Conservation (phyloP, 2,888 invertebrate genomes). For the Campaea margaritaria region DNA sequence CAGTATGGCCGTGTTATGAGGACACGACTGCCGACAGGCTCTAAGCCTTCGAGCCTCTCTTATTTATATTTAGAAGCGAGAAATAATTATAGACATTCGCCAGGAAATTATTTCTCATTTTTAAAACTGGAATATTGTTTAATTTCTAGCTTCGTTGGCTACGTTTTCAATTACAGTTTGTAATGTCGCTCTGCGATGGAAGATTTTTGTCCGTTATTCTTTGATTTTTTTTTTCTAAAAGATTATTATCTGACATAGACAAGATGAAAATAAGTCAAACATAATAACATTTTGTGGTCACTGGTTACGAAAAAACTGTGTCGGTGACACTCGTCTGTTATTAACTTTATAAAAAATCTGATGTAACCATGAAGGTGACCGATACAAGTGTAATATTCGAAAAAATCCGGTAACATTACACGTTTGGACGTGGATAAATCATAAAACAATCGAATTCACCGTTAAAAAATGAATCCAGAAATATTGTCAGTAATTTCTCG, state of each 20-base stretch:
- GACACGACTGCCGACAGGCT: conserved; percentile 72
- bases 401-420: background rate
- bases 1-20: conserved; percentile 74
- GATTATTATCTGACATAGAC: conserved; percentile 7
- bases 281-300: background rate
- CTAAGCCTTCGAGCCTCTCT: conserved; percentile 72
- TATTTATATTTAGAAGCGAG: conserved; percentile 65
- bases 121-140: conserved; percentile 54
- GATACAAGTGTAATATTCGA: conserved; percentile 3
- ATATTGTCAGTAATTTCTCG: conserved; percentile 46
- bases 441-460: conserved; percentile 5
- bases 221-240: conserved; percentile 20
- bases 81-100: conserved; percentile 67
- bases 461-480: conserved; percentile 45
- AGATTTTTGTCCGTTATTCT: conserved; percentile 24
- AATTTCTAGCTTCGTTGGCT: conserved; percentile 52
- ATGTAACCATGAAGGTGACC: too few species aligned
- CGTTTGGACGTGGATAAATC: background rate
- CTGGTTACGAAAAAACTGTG: background rate
- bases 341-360: too few species aligned
- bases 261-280: background rate
- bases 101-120: conserved; percentile 58
- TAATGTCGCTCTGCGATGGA: conserved; percentile 25
- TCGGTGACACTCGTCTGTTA: background rate
- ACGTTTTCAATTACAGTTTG: conserved; percentile 42